Base-by-base conservation (phyloP, 2,797 vertebrate genomes). In the Parotocinclus haroldoi region DNA sequence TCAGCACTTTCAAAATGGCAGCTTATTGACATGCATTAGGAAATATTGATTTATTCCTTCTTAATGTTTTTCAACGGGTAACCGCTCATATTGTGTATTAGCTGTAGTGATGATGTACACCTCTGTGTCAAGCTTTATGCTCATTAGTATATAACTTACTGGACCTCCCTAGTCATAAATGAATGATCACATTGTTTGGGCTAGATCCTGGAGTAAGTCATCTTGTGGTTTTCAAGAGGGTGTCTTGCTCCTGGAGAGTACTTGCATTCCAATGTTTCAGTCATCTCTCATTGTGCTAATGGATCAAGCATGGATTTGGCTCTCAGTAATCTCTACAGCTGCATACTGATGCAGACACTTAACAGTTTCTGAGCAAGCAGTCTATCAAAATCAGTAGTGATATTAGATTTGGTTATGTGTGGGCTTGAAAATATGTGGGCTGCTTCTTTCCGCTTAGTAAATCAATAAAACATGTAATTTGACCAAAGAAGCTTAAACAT, bases 231-330 rank as follows among this genome's bases (percentile, higher is more conserved):
- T 69, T 49, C 60, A 9, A 55, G 56, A 67, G 48, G 27, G 51
- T 54, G 50, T 50, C 48, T 17, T 10, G 46, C 68, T 65, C 52
- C 60, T 63, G 54, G 67, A 72, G 58, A 68, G 46, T 51, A 49
- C 57, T 57, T 40, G 48, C 42, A 39, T 19, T 19, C 10, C 39
- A 45, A 38, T 19, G 19, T 55, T 39, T 39, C 58, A 36, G 51
- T 58, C 50, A 7, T 50, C 60, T 63, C 50, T 56, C 57, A 39
- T 52, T 48, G 58, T 67, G 63, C 73, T 77, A 73, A 72, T 78
- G 68, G 70, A 77, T 78, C 76, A 66, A 70, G 57, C 62, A 73
- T 68, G 57, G 66, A 76, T 72, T 67, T 60, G 64, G 69, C 66
- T 39, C 63, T 56, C 17, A 54, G 63, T 18, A 70, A 71, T 44